Evolutionary conservation across 2,113 vertebrate genomes (phyloP), one percentile per base, ranked within the genome.

Genomic region (Heptranchias perlo): DNA sequence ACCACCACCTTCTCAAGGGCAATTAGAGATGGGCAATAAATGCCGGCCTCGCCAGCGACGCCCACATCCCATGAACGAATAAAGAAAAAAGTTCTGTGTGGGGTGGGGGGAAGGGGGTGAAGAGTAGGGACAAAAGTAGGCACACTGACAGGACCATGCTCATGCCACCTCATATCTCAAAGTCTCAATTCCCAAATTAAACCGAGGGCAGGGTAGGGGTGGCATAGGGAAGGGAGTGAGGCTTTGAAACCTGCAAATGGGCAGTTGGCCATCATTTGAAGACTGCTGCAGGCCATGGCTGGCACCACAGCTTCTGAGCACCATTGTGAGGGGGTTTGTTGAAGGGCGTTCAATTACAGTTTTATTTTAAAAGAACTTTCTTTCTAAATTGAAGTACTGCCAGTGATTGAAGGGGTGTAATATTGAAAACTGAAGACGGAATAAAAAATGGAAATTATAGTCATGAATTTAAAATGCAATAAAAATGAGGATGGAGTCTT

Each of bases 401-500:
- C 11, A 54, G 86, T 89, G 86, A 54, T 89, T 49, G 86, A 89
- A 52, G 25, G 3, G 23, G 47, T 49, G 25, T 8, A 54, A 54
- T 54, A 54, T 31, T 89, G 49, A 54, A 89, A 89, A 52, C 23
- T 54, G 86, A 52, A 54, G 3, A 47, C 23, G 47, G 84, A 87
- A 87, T 87, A 82, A 89, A 54, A 21, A 14, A 52, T 89, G 47
- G 6, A 89, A 89, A 89, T 89, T 52, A 89, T 28, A 4, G 25
- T 54, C 47, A 52, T 54, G 54, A 89, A 89, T 82, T 82, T 82
- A 82, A 82, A 82, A 89, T 89, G 86, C 86, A 54, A 11, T 89
- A 89, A 89, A 54, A 89, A 28, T 54, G 10, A 52, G 3, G 31
- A 28, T 54, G 10, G 3, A 89, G 3, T 3, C 28, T 31, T 54